A percentile compares a stretch with the other conserved stretches of the same genome.
Conservation (phyloP, 2,113 vertebrate species). For the Pitta sordida region DNA sequence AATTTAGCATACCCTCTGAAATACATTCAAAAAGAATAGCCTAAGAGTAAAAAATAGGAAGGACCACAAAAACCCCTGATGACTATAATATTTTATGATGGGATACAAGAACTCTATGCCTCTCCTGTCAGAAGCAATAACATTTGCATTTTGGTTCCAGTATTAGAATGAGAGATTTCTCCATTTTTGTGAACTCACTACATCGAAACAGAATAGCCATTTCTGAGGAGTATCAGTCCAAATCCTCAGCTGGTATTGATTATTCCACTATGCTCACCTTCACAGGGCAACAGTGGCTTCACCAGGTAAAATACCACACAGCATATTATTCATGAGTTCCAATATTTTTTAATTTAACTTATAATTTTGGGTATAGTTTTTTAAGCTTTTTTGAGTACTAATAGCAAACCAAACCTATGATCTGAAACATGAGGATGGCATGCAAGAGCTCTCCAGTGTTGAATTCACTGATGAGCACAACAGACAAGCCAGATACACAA, state of each 20-base stretch:
- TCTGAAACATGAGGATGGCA: background rate
- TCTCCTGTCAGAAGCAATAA: background rate
- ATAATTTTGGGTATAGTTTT: background rate
- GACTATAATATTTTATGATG: background rate
- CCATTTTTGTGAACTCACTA: background rate
- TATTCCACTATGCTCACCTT: background rate
- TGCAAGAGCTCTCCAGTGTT: accelerated
- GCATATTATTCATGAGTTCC: background rate
- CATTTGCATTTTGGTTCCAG: background rate
- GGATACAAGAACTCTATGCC: accelerated
- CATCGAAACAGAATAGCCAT: background rate
- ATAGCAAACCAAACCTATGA: background rate
- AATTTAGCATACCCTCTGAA: background rate
- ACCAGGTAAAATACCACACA: background rate
- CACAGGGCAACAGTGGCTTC: background rate
- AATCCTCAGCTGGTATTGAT: background rate
- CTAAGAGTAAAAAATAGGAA: background rate
- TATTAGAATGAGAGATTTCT: background rate
- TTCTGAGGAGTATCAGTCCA: background rate
- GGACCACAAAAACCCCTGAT: background rate
- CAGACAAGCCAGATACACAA: background rate
- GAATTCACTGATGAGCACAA: background rate
- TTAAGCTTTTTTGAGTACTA: background rate
- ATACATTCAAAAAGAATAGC: background rate
- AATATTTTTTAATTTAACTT: background rate